A percentile compares a stretch with the other conserved stretches of the same genome.
phyloP scores from a whole-genome alignment of 2,113 vertebrate genomes.

The Oreocharis arfaki region DNA sequence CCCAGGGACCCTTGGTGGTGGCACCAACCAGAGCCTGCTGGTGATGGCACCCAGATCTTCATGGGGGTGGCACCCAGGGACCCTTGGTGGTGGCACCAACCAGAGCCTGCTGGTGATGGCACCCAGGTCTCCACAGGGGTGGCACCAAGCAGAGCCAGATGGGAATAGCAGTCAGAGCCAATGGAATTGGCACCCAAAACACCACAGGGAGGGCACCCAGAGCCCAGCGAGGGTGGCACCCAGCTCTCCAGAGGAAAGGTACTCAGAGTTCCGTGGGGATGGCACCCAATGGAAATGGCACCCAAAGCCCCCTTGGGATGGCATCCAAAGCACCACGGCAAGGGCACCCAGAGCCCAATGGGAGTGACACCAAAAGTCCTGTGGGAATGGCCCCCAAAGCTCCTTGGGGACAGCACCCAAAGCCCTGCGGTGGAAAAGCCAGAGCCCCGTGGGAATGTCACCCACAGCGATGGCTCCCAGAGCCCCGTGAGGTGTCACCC shows the following conservation, averaged over 20 bases:
- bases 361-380: background rate
- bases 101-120: background rate
- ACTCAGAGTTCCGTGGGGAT: fast-evolving
- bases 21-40: background rate
- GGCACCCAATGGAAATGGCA: background rate
- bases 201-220: too few relatives aligned
- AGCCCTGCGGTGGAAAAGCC: fast-evolving
- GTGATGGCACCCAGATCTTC: background rate
- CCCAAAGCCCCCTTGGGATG: fast-evolving
- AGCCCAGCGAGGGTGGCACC: fast-evolving
- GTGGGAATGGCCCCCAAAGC: fast-evolving
- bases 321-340: fast-evolving
- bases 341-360: fast-evolving
- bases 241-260: too few relatives aligned
- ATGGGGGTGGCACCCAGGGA: too few relatives aligned
- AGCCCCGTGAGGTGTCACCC: background rate
- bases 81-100: fast-evolving
- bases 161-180: too few relatives aligned
- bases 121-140: background rate
- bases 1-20: background rate
- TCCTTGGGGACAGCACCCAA: too few relatives aligned
- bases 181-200: too few relatives aligned
- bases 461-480: fast-evolving
- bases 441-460: fast-evolving
- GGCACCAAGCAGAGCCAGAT: background rate